Conservation (phyloP, 2,888 invertebrate species). For the Epinotia bilunana region DNA sequence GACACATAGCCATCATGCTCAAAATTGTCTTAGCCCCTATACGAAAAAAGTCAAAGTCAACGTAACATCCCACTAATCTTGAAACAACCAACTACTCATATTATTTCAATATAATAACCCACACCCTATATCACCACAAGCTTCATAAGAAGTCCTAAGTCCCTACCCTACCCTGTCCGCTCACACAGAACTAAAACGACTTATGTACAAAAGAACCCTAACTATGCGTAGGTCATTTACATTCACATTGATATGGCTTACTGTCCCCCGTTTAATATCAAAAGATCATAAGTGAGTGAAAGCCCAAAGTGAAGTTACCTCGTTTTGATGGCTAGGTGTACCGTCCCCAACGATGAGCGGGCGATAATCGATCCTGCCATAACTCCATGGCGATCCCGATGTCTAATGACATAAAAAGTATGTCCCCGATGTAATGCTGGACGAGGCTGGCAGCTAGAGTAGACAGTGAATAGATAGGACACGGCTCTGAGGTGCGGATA, state of each 20-base stretch:
- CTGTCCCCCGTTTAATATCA: background rate
- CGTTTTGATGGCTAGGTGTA: constrained; percentile 3
- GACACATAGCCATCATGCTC: no score
- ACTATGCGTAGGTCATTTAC: constrained; percentile 30
- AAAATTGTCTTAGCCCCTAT: background rate
- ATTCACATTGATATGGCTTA: constrained; percentile 28
- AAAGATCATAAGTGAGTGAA: constrained; percentile 4
- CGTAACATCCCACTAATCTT: background rate
- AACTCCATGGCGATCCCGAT: constrained; percentile 65
- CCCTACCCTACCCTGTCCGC: constrained; percentile 12
- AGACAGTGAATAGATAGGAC: constrained; percentile 42
- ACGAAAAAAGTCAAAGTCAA: background rate
- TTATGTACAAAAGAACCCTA: constrained; percentile 14
- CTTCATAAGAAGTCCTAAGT: constrained; percentile 33
- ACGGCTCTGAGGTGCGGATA: constrained; percentile 44
- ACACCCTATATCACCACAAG: constrained; percentile 22
- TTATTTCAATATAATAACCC: constrained; percentile 29
- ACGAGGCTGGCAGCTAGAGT: constrained; percentile 65
- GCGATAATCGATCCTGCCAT: constrained; percentile 72
- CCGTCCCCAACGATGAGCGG: constrained; percentile 62
- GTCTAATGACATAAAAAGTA: constrained; percentile 84
- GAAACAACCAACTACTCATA: constrained; percentile 12
- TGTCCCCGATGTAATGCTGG: constrained; percentile 76
- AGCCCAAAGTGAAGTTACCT: background rate
- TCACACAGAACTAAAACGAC: constrained; percentile 3